A percentile compares a stretch with the other conserved stretches of the same genome.
These are phyloP conservation scores for Scartelaos histophorus DNA, from an alignment of 2,113 vertebrate species.

Conservation along the genomic window DNA sequence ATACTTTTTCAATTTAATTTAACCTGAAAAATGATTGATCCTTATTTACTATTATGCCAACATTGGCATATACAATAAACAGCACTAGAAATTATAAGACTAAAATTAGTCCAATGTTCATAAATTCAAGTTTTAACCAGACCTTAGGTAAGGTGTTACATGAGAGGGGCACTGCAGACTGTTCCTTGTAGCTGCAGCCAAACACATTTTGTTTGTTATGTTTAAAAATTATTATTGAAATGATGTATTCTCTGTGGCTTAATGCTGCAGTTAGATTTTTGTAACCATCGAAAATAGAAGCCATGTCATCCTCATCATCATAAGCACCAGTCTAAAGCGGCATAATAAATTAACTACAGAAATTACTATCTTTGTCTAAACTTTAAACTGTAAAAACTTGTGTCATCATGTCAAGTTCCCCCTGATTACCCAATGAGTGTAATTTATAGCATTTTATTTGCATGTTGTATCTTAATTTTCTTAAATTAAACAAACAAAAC, in stretches of 20 bases:
- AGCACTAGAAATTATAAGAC: background rate
- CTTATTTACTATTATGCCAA: background rate
- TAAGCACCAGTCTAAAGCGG: too few relatives aligned
- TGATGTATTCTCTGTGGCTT: background rate
- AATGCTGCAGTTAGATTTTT: background rate
- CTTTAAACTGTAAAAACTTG: too few relatives aligned
- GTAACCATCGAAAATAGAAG: too few relatives aligned
- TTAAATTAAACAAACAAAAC: too few relatives aligned
- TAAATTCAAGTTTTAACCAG: too few relatives aligned
- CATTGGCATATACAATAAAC: background rate
- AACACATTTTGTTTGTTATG: background rate
- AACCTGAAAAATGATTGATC: background rate
- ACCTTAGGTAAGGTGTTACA: background rate
- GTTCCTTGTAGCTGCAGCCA: background rate
- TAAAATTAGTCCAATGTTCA: background rate
- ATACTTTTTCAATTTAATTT: background rate
- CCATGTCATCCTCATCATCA: too few relatives aligned
- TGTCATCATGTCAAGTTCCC: too few relatives aligned
- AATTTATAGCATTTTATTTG: too few relatives aligned
- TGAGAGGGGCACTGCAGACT: too few relatives aligned
- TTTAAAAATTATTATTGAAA: background rate
- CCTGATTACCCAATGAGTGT: too few relatives aligned
- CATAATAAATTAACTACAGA: too few relatives aligned
- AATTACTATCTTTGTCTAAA: background rate
- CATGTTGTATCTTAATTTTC: too few relatives aligned